A percentile compares a stretch with the other conserved stretches of the same genome.
These are phyloP conservation scores for Acanthopleura granulata DNA, from an alignment of 2,888 invertebrate species.

Conservation along the genomic window DNA sequence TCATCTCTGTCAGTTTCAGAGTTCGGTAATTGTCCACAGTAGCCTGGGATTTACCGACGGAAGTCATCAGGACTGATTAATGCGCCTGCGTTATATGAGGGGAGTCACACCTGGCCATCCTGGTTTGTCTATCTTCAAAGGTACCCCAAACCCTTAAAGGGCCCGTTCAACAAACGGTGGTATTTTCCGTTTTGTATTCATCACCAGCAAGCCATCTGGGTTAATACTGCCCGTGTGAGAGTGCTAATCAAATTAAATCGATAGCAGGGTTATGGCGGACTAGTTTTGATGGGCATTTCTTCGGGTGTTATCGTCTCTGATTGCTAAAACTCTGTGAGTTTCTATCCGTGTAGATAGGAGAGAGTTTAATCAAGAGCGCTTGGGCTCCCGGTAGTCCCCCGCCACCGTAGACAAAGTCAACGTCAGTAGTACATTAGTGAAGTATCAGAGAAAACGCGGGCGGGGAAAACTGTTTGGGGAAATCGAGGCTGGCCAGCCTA, in stretches of 20 bases:
- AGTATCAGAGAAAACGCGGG: neutral
- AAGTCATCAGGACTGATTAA: no score
- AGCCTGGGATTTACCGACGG: no score
- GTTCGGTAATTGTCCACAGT: no score
- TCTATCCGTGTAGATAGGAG: neutral
- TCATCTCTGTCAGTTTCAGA: no score
- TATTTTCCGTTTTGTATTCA: slow-evolving; percentile 12
- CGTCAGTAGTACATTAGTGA: neutral
- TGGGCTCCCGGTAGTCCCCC: neutral
- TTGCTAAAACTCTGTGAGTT: slow-evolving; percentile 1
- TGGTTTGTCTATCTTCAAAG: neutral
- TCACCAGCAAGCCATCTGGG: neutral
- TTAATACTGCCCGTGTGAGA: slow-evolving; percentile 10
- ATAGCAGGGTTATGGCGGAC: slow-evolving; percentile 10
- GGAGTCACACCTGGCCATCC: no score
- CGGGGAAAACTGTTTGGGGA: no score
- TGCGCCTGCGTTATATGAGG: no score
- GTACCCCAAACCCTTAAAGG: neutral
- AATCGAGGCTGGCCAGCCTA: no score
- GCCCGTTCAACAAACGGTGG: neutral
- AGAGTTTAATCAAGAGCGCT: neutral
- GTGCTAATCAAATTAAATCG: slow-evolving; percentile 12
- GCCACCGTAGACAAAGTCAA: neutral
- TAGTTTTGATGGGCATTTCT: slow-evolving; percentile 10
- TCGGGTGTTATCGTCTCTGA: neutral